These are phyloP conservation scores for Cephus nigrinus DNA, from an alignment of 2,888 invertebrate genomes.

Conservation along the genomic window DNA sequence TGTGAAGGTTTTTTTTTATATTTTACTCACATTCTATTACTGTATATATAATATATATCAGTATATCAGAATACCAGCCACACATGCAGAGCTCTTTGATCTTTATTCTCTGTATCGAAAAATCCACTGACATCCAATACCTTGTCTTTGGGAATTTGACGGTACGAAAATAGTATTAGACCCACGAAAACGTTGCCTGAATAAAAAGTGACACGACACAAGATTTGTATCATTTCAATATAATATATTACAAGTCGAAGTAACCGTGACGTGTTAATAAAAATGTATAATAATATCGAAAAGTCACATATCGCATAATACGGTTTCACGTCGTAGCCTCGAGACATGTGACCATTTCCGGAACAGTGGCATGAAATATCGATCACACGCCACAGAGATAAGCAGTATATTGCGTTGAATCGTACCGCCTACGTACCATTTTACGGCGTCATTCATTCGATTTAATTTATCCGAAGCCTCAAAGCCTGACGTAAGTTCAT, in stretches of 20 bases:
- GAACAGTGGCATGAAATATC: constrained; percentile 37
- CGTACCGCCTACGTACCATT: not conserved
- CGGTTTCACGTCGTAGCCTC: constrained; percentile 13
- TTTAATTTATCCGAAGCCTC: not conserved
- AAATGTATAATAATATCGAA: not conserved
- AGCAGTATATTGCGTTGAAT: not conserved
- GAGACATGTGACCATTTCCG: constrained; percentile 32
- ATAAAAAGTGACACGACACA: not conserved
- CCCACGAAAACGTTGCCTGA: not conserved
- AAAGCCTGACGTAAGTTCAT: not conserved
- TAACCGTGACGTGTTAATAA: not conserved
- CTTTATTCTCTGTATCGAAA: not conserved
- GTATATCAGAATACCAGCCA: not conserved
- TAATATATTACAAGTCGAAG: too few species aligned
- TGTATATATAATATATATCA: too few species aligned
- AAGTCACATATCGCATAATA: not conserved
- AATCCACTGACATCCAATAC: not conserved
- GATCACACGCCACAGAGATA: constrained; percentile 30
- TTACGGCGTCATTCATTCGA: not conserved
- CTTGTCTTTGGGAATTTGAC: not conserved
- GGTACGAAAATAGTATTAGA: not conserved
- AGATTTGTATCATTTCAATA: too few species aligned
- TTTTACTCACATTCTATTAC: not conserved
- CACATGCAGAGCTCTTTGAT: not conserved
- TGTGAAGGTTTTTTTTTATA: not conserved